These are phyloP conservation scores for Herpetotheres cachinnans DNA, from an alignment of 2,113 vertebrate genomes.

Conservation along the genomic window DNA sequence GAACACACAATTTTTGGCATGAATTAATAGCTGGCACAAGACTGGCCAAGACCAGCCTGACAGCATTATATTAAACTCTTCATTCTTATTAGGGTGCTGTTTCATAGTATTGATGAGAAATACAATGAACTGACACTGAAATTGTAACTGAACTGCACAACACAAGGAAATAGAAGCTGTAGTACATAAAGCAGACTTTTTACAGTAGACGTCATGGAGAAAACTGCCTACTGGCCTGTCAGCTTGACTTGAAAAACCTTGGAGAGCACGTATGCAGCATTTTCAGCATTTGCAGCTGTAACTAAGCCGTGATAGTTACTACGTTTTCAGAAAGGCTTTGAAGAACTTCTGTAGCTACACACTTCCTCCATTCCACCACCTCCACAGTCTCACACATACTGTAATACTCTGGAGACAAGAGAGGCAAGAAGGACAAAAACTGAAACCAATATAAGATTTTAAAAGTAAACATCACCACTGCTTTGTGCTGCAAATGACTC, in stretches of 20 bases:
- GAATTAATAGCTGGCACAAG: background rate
- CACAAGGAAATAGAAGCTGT: background rate
- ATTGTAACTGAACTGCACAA: background rate
- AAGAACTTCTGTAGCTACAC: background rate
- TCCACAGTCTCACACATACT: background rate
- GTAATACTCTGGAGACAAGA: background rate
- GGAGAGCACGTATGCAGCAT: background rate
- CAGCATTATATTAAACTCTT: background rate
- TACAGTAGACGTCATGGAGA: fast-evolving
- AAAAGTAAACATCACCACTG: background rate
- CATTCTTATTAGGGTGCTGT: background rate
- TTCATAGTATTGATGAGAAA: background rate
- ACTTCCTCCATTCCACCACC: background rate
- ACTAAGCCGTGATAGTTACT: background rate
- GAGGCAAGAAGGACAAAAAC: background rate
- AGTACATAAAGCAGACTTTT: background rate
- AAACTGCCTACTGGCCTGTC: background rate
- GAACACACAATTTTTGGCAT: background rate
- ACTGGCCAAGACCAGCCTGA: background rate
- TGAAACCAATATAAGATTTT: background rate
- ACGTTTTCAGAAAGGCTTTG: background rate
- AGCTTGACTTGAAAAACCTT: background rate
- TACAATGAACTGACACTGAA: background rate
- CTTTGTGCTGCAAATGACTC: background rate
- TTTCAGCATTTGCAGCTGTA: background rate